phyloP scores from a whole-genome alignment of 2,113 vertebrate genomes.

The Aphyosemion australe region DNA sequence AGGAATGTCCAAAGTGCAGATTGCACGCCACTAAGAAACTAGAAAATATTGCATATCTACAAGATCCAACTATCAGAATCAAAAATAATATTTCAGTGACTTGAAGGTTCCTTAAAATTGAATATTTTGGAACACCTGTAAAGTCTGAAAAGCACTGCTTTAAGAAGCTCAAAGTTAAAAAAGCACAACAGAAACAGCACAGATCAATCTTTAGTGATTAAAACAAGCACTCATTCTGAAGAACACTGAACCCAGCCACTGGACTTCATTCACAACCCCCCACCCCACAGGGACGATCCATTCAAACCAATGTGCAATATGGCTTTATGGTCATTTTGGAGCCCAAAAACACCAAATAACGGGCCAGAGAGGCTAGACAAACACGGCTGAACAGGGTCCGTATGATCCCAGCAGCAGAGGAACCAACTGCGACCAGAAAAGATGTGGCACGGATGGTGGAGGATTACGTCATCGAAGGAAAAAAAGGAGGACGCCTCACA shows the following conservation, averaged over 20 bases:
- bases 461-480: slow-evolving; percentile 71
- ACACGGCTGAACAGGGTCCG: slow-evolving; percentile 46
- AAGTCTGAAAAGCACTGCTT: too few species aligned
- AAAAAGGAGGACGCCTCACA: slow-evolving; percentile 64
- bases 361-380: slow-evolving; percentile 9
- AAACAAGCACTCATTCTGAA: background rate
- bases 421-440: slow-evolving; percentile 69
- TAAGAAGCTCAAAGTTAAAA: background rate
- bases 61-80: too few species aligned
- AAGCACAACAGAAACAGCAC: background rate
- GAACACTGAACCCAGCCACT: slow-evolving; percentile 1
- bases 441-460: slow-evolving; percentile 71
- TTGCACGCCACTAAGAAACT: too few species aligned
- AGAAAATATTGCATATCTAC: too few species aligned
- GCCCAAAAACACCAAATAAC: background rate
- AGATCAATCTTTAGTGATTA: background rate
- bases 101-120: too few species aligned
- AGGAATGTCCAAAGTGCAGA: too few species aligned
- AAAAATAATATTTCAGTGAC: too few species aligned
- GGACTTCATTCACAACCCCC: slow-evolving; percentile 27
- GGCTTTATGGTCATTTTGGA: background rate
- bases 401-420: slow-evolving; percentile 55
- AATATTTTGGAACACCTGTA: too few species aligned
- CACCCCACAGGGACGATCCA: background rate
- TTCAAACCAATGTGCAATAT: background rate